These are phyloP conservation scores for Globia sparganii DNA, from an alignment of 2,888 invertebrate species.

Conservation along the genomic window DNA sequence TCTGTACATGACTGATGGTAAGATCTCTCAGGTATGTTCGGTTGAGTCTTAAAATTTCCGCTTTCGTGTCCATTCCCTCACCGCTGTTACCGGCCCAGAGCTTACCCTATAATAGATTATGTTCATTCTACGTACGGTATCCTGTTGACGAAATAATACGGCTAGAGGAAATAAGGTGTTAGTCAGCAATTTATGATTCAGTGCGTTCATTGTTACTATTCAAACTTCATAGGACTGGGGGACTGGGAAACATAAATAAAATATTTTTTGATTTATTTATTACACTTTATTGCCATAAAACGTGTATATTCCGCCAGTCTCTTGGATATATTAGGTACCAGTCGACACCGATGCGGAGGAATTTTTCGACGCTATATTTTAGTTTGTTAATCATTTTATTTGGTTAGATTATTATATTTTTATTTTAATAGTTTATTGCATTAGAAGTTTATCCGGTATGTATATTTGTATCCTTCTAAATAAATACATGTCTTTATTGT, in stretches of 20 bases:
- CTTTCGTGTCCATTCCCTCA: slow-evolving; percentile 19
- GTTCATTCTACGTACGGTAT: background rate
- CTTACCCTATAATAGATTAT: slow-evolving; percentile 34
- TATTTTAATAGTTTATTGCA: too few species aligned
- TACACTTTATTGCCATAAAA: background rate
- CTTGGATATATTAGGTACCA: too few species aligned
- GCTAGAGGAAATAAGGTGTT: background rate
- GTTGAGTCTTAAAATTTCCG: slow-evolving; percentile 45
- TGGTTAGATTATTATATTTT: too few species aligned
- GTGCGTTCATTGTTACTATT: background rate
- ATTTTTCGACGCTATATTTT: too few species aligned
- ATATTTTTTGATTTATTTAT: background rate
- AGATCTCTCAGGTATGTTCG: slow-evolving; percentile 35
- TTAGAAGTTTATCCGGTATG: too few species aligned
- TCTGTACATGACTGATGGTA: slow-evolving; percentile 1
- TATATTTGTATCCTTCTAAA: too few species aligned
- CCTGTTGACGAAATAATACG: slow-evolving; percentile 10
- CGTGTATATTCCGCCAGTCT: too few species aligned
- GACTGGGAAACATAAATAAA: background rate
- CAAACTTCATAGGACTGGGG: background rate
- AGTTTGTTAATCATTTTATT: too few species aligned
- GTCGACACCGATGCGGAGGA: too few species aligned
- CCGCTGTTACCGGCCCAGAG: slow-evolving; percentile 25
- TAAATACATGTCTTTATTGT: too few species aligned
- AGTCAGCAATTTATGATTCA: background rate